Evolutionary conservation across 2,888 invertebrate species (phyloP).

Genomic region (Sturmia bella): DNA sequence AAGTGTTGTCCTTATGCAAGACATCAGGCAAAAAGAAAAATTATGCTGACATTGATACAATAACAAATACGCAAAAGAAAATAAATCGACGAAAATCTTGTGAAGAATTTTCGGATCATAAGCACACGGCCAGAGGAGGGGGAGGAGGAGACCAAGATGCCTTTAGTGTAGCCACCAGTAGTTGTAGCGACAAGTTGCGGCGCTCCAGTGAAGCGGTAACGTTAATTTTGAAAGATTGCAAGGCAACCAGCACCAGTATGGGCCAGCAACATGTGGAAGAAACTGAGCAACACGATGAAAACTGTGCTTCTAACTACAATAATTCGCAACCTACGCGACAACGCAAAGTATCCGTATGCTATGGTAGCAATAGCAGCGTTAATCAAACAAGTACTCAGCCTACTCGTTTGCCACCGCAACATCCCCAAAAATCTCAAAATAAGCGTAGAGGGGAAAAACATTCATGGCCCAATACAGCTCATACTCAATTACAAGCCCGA

Average conservation of each 20-base stretch:
- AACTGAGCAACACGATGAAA: not conserved
- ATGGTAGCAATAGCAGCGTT: conserved; percentile 76
- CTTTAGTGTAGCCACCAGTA: conserved; percentile 81
- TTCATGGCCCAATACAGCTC: conserved; percentile 82
- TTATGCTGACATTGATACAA: conserved; percentile 18
- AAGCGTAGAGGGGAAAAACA: conserved; percentile 76
- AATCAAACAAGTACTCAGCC: conserved; percentile 46
- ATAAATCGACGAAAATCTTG: conserved; percentile 85
- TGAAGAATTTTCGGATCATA: conserved; percentile 83
- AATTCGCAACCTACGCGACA: conserved; percentile 71
- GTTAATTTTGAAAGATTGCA: conserved; percentile 83
- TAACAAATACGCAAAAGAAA: conserved; percentile 69
- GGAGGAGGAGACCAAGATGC: conserved; percentile 14
- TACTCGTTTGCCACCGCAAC: conserved; percentile 56
- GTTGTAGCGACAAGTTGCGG: conserved; percentile 77
- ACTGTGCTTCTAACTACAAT: not conserved
- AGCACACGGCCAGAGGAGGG: conserved; percentile 50
- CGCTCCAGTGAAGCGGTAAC: conserved; percentile 90
- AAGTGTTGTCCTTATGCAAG: conserved; percentile 71
- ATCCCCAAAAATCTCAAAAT: conserved; percentile 30
- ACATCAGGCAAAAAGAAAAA: conserved; percentile 46
- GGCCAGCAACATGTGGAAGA: not conserved
- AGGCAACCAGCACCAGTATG: conserved; percentile 72
- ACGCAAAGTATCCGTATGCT: conserved; percentile 79
- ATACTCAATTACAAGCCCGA: conserved; percentile 65